A percentile compares a stretch with the other conserved stretches of the same genome.
phyloP scores from a whole-genome alignment of 2,888 invertebrate species.

The Hirtodrosophila confusa region DNA sequence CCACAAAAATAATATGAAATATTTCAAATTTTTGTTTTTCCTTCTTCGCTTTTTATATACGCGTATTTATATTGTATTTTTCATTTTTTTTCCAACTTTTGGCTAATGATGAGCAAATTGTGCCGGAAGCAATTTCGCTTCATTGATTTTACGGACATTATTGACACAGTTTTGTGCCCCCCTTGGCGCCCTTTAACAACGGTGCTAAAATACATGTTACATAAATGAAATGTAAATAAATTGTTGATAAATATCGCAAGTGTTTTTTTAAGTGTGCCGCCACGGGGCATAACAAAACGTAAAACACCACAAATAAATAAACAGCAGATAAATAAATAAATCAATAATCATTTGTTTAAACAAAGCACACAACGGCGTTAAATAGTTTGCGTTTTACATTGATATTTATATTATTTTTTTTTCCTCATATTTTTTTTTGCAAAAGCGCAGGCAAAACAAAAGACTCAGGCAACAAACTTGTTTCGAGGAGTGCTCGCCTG shows the following conservation, averaged over 20 bases:
- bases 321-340: constrained; percentile 40
- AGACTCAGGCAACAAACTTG: constrained; percentile 75
- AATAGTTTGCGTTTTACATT: constrained; percentile 34
- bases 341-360: constrained; percentile 54
- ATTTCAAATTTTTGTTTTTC: constrained; percentile 22
- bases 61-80: constrained; percentile 8
- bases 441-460: constrained; percentile 55
- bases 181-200: neutral
- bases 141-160: constrained; percentile 64
- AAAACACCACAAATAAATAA: constrained; percentile 34
- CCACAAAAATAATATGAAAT: constrained; percentile 7
- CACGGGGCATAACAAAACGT: constrained; percentile 18
- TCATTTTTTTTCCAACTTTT: constrained; percentile 27
- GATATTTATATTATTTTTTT: constrained; percentile 13
- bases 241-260: constrained; percentile 35
- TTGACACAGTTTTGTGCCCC: constrained; percentile 67
- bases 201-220: constrained; percentile 34
- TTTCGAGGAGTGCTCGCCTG: constrained; percentile 8
- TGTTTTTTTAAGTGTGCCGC: constrained; percentile 14
- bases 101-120: constrained; percentile 72
- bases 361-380: constrained; percentile 52
- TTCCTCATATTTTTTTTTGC: neutral
- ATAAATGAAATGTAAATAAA: constrained; percentile 56
- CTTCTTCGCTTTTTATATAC: neutral
- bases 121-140: constrained; percentile 69